phyloP scores from a whole-genome alignment of 2,888 invertebrate species.

The Theristus sp. region DNA sequence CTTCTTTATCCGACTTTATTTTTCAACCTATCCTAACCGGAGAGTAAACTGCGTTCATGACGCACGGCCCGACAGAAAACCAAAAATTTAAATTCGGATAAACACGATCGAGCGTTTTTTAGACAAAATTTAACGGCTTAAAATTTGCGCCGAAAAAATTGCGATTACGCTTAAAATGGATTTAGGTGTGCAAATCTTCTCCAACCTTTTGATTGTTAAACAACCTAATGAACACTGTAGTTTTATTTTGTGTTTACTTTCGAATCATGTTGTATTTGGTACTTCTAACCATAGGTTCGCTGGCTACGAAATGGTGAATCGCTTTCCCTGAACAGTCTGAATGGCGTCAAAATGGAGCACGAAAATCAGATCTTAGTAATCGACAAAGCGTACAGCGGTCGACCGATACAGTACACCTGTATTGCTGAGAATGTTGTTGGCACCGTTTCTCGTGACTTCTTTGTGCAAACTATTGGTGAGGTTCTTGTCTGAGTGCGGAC shows the following conservation, averaged over 20 bases:
- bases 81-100: not conserved
- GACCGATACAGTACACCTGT: conserved; percentile 17
- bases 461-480: conserved; percentile 14
- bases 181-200: too few relatives aligned
- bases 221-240: too few relatives aligned
- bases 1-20: not conserved
- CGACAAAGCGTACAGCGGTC: conserved; percentile 7
- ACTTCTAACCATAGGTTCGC: too few relatives aligned
- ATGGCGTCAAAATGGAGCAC: not conserved
- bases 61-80: not conserved
- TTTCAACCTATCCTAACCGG: not conserved
- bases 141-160: not conserved
- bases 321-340: not conserved
- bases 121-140: too few relatives aligned
- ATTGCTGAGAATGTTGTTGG: conserved; percentile 21
- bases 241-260: too few relatives aligned
- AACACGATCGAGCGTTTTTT: too few relatives aligned
- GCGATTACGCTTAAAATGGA: too few relatives aligned
- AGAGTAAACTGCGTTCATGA: not conserved
- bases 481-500: too few relatives aligned
- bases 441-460: conserved; percentile 20
- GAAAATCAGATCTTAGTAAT: conserved; percentile 10
- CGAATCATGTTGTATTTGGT: too few relatives aligned
- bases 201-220: not conserved
- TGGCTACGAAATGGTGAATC: not conserved